phyloP scores from a whole-genome alignment of 23 tunicate species.

The Trididemnum nubilum region DNA sequence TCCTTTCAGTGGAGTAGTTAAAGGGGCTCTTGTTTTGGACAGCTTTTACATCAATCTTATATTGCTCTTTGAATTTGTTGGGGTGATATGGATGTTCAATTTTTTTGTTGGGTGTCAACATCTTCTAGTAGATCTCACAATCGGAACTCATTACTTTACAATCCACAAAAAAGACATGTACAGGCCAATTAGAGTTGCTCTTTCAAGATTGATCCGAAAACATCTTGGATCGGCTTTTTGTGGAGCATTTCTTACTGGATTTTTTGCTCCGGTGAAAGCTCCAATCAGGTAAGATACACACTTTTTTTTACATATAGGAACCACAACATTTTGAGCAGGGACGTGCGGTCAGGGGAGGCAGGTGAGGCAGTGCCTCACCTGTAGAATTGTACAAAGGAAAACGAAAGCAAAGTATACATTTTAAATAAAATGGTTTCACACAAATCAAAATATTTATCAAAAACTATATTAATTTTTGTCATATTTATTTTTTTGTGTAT shows the following conservation, averaged over 20 bases:
- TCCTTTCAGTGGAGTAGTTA: conserved; percentile 9
- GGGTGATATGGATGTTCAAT: conserved; percentile 55
- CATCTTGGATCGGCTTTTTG: conserved; percentile 79
- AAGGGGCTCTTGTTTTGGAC: conserved; percentile 41
- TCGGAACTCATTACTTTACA: conserved; percentile 73
- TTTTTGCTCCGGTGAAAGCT: conserved; percentile 65
- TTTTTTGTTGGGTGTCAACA: conserved; percentile 75
- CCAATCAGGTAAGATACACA: conserved; percentile 62
- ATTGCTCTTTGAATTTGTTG: conserved; percentile 62
- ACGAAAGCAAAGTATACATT: no score
- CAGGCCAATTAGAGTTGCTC: conserved; percentile 69
- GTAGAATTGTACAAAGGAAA: no score
- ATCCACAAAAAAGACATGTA: conserved; percentile 56
- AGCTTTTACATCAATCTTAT: conserved; percentile 52
- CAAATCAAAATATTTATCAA: no score
- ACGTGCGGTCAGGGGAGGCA: no score
- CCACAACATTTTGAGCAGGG: no score
- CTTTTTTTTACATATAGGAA: no score
- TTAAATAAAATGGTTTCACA: no score
- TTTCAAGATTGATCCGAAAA: conserved; percentile 58
- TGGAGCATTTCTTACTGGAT: conserved; percentile 67
- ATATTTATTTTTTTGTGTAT: no score
- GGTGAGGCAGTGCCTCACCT: no score
- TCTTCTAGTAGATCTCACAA: conserved; percentile 42
- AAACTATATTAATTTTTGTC: no score